Conservation (phyloP, 2,888 invertebrate genomes). For the Scaptomyza reducta region DNA sequence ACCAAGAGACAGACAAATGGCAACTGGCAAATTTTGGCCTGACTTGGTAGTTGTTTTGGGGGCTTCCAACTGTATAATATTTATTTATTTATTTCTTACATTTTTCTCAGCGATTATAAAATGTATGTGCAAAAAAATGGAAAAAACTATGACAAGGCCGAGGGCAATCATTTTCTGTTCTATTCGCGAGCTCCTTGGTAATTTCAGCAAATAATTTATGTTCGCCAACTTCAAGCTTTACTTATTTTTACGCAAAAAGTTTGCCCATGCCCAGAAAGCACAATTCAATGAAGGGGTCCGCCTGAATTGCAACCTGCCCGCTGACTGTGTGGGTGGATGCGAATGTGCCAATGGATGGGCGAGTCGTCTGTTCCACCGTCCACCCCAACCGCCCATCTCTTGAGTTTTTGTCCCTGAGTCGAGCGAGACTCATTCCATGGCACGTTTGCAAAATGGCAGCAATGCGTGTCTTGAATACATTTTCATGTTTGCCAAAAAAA, state of each 20-base stretch:
- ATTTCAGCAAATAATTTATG: slow-evolving; percentile 69
- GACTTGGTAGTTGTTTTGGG: background rate
- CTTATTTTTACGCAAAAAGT: slow-evolving; percentile 60
- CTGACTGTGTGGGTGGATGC: slow-evolving; percentile 67
- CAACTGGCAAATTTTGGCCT: slow-evolving; percentile 21
- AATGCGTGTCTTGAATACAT: slow-evolving; percentile 84
- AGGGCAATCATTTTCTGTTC: slow-evolving; percentile 44
- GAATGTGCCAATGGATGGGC: slow-evolving; percentile 34
- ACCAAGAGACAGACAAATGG: slow-evolving; percentile 5
- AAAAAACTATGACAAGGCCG: slow-evolving; percentile 45
- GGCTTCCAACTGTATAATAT: slow-evolving; percentile 57
- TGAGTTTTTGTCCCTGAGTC: slow-evolving; percentile 19
- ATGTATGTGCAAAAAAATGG: slow-evolving; percentile 33
- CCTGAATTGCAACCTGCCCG: slow-evolving; percentile 40
- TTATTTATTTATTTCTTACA: slow-evolving; percentile 76
- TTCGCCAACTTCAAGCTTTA: slow-evolving; percentile 76
- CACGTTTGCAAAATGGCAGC: slow-evolving; percentile 83
- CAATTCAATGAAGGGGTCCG: slow-evolving; percentile 23
- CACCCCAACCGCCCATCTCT: background rate
- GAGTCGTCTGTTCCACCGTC: background rate
- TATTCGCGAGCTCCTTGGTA: slow-evolving; percentile 1
- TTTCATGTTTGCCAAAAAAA: slow-evolving; percentile 74
- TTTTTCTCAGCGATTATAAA: slow-evolving; percentile 70
- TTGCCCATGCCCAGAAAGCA: slow-evolving; percentile 10
- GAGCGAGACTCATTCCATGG: slow-evolving; percentile 76